Conservation (phyloP, 2,797 vertebrate species). For the Peromyscus attwateri region DNA sequence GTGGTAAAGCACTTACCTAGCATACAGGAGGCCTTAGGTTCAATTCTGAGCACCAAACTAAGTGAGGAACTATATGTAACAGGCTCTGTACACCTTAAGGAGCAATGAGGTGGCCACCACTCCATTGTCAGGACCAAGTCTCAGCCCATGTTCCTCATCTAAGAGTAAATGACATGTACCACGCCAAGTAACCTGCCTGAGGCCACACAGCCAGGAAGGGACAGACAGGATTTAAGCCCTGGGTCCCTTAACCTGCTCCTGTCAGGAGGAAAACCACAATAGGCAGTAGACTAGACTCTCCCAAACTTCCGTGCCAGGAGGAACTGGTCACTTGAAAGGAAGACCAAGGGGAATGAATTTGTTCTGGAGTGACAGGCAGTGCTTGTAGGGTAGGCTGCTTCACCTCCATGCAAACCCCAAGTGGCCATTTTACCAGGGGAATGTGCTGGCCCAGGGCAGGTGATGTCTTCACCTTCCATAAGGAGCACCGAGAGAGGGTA, state of each 20-base stretch:
- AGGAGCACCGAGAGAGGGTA: background rate
- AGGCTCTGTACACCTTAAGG: background rate
- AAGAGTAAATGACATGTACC: background rate
- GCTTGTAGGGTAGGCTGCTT: background rate
- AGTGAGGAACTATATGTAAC: background rate
- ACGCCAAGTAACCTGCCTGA: background rate
- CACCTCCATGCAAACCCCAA: background rate
- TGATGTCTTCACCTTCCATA: background rate
- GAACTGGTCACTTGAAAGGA: background rate
- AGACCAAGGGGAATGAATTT: background rate
- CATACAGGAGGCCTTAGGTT: background rate
- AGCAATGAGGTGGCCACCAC: background rate
- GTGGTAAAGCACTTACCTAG: background rate
- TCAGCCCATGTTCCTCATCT: background rate
- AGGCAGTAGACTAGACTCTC: background rate
- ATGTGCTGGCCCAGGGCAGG: background rate
- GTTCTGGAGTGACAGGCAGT: fast-evolving
- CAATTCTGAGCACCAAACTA: background rate
- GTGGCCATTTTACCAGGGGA: background rate
- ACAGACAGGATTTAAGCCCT: background rate
- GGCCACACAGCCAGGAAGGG: background rate
- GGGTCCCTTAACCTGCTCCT: background rate
- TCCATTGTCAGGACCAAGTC: background rate
- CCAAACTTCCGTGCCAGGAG: background rate
- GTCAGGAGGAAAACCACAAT: background rate